Conservation (phyloP, 2,797 vertebrate species). For the Apodemus agrarius region DNA sequence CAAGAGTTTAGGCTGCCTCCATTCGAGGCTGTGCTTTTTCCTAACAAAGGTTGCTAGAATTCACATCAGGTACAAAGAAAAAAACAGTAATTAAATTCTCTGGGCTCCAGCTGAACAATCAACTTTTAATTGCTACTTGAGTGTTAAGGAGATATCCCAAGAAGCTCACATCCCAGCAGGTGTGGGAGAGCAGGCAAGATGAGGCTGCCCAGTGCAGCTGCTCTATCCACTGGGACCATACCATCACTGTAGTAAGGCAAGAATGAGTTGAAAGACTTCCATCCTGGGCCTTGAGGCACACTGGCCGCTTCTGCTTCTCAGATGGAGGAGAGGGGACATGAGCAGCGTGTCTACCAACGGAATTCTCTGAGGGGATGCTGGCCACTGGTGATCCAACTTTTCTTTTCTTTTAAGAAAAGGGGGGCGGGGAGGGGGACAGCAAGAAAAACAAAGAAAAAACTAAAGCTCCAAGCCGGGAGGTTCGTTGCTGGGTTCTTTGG, state of each 20-base stretch:
- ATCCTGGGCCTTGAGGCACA: slow-evolving; percentile 86
- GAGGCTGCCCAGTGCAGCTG: slow-evolving; percentile 22
- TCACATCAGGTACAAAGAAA: slow-evolving; percentile 64
- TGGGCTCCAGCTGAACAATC: slow-evolving; percentile 71
- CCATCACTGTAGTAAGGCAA: slow-evolving; percentile 88
- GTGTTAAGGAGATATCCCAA: slow-evolving; percentile 46
- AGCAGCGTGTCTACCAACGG: slow-evolving; percentile 68
- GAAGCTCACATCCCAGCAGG: not conserved
- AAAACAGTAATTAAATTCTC: slow-evolving; percentile 67
- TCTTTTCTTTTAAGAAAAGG: slow-evolving; percentile 48
- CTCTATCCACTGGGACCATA: slow-evolving; percentile 41
- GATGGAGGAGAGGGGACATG: slow-evolving; percentile 79
- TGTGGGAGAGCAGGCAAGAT: not conserved
- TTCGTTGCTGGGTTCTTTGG: slow-evolving; percentile 93
- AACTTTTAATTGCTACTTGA: slow-evolving; percentile 63
- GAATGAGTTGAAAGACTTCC: slow-evolving; percentile 88
- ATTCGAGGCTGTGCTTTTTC: slow-evolving; percentile 80
- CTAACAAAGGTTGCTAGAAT: slow-evolving; percentile 73
- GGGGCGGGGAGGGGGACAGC: slow-evolving; percentile 23
- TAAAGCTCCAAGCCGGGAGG: slow-evolving; percentile 89
- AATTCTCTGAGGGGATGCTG: slow-evolving; percentile 65
- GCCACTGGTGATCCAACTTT: slow-evolving; percentile 70
- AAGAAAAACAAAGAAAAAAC: slow-evolving; percentile 81
- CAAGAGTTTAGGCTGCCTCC: slow-evolving; percentile 69
- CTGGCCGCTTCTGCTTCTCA: slow-evolving; percentile 86